These are phyloP conservation scores for Miichthys miiuy DNA, from an alignment of 2,797 vertebrate genomes.

Conservation along the genomic window DNA sequence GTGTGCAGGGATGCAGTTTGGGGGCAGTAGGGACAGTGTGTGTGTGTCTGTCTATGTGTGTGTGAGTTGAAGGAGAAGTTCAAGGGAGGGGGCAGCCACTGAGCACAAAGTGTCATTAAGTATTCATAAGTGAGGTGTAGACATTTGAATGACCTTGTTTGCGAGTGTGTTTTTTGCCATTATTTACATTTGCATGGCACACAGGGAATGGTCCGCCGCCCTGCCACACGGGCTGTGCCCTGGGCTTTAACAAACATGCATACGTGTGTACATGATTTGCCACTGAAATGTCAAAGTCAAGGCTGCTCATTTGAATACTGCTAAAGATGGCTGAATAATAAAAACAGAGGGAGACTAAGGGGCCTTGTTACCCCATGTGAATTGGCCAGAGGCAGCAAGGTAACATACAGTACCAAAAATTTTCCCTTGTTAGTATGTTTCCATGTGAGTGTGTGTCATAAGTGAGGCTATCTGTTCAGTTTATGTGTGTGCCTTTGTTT, in stretches of 20 bases:
- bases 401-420: slow-evolving; percentile 64
- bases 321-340: slow-evolving; percentile 83
- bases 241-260: slow-evolving; percentile 79
- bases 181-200: slow-evolving; percentile 84
- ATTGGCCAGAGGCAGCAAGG: slow-evolving; percentile 70
- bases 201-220: slow-evolving; percentile 73
- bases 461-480: slow-evolving; percentile 32
- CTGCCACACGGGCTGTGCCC: slow-evolving; percentile 80
- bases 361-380: slow-evolving; percentile 71
- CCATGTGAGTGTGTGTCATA: slow-evolving; percentile 28
- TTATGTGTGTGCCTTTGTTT: slow-evolving; percentile 35
- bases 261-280: slow-evolving; percentile 79
- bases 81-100: slow-evolving; percentile 62
- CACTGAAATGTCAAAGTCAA: slow-evolving; percentile 85
- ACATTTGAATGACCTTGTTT: slow-evolving; percentile 85
- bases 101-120: slow-evolving; percentile 82
- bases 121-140: slow-evolving; percentile 85
- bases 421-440: slow-evolving; percentile 63
- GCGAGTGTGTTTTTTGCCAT: slow-evolving; percentile 78
- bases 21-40: slow-evolving; percentile 33
- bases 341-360: slow-evolving; percentile 74
- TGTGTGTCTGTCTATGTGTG: not conserved
- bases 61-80: slow-evolving; percentile 48
- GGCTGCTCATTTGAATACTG: slow-evolving; percentile 87
- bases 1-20: slow-evolving; percentile 47